These are phyloP conservation scores for Nyctalus aviator DNA, from an alignment of 2,797 vertebrate species.

Conservation along the genomic window DNA sequence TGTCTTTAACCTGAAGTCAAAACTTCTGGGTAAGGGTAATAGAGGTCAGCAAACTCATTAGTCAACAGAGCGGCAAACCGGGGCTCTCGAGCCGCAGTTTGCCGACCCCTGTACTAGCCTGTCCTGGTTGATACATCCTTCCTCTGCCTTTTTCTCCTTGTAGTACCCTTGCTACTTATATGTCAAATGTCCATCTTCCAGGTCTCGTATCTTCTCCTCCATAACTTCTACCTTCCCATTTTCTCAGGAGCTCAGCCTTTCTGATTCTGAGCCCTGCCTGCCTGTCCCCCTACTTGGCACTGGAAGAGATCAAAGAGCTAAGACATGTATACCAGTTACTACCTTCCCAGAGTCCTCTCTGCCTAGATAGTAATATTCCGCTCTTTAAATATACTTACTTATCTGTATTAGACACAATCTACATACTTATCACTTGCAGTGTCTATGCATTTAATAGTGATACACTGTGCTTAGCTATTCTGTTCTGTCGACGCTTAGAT, in stretches of 20 bases:
- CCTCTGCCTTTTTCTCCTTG: background rate
- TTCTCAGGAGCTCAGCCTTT: constrained; percentile 20
- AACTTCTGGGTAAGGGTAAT: no score
- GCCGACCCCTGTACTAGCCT: background rate
- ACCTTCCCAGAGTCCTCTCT: background rate
- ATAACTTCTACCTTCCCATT: background rate
- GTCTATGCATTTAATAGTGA: constrained; percentile 5
- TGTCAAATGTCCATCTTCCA: background rate
- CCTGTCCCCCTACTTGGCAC: background rate
- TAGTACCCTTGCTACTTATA: background rate
- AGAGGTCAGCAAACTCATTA: no score
- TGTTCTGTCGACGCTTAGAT: background rate
- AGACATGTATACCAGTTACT: background rate
- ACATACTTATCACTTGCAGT: background rate
- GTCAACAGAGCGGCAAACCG: no score
- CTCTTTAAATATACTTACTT: background rate
- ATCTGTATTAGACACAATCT: background rate
- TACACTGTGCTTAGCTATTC: constrained; percentile 25
- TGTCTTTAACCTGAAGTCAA: no score
- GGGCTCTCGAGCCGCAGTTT: no score
- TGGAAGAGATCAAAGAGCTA: background rate
- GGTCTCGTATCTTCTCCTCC: background rate
- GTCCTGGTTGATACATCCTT: background rate
- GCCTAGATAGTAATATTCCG: background rate
- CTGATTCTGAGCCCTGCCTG: background rate